Evolutionary conservation across 1,140 invertebrate genomes (phyloP).

Genomic region (Brachionus asplanchnoidis): DNA sequence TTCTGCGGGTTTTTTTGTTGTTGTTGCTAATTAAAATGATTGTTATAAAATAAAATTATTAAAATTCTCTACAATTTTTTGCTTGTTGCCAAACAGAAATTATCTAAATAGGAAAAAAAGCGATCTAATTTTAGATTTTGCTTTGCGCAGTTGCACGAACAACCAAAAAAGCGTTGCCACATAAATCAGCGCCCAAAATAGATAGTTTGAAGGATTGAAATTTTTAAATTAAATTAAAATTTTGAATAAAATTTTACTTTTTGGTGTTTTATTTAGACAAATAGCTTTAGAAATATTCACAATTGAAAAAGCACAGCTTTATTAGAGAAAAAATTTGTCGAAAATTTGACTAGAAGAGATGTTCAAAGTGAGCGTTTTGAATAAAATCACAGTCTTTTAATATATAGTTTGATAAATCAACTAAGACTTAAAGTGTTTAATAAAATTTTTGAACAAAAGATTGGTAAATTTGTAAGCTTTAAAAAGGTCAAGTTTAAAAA

Average conservation of each 20-base stretch:
- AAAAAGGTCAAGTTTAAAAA: not conserved
- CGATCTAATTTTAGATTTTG: conserved; percentile 8
- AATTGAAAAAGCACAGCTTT: not conserved
- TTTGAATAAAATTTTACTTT: not conserved
- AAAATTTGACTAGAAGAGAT: too few species aligned
- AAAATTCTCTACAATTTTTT: not conserved
- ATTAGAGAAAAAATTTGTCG: not conserved
- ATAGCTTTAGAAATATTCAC: not conserved
- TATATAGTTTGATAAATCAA: not conserved
- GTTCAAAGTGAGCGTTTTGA: not conserved
- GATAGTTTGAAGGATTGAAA: not conserved
- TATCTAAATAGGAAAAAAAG: not conserved
- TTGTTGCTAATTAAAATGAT: not conserved
- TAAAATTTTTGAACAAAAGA: not conserved
- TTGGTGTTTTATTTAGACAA: not conserved
- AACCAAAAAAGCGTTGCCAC: not conserved
- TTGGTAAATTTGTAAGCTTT: not conserved
- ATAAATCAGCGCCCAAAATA: not conserved
- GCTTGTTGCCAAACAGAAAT: not conserved
- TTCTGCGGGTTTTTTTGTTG: not conserved
- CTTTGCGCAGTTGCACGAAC: not conserved
- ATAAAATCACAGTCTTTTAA: not conserved
- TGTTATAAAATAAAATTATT: not conserved
- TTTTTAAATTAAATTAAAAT: not conserved
- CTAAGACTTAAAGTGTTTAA: not conserved